phyloP scores from a whole-genome alignment of 2,797 vertebrate genomes.

The Silurus lanzhouensis region DNA sequence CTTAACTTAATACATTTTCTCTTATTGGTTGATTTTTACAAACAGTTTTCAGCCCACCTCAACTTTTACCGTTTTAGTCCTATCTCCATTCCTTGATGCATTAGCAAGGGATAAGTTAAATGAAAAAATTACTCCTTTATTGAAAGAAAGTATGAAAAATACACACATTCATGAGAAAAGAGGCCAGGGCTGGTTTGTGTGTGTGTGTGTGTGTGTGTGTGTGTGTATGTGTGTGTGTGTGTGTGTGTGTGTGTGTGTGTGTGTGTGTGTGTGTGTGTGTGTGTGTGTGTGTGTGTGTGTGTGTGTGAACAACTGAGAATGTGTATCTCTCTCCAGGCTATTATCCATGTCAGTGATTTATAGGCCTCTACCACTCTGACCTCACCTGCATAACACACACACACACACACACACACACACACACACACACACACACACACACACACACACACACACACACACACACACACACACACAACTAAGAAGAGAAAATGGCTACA shows the following conservation, averaged over 20 bases:
- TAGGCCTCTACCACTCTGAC: not conserved
- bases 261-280: conserved; percentile 1
- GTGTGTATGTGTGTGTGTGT: no score
- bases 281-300: not conserved
- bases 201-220: no score
- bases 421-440: not conserved
- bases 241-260: not conserved
- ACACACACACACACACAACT: no score
- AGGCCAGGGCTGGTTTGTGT: no score
- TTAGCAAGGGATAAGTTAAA: conserved; percentile 36
- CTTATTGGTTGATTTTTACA: conserved; percentile 16
- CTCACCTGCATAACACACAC: conserved; percentile 2
- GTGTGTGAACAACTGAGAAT: not conserved
- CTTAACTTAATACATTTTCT: conserved; percentile 25
- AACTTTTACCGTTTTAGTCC: not conserved
- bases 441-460: no score
- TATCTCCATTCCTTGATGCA: not conserved
- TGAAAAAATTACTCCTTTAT: conserved; percentile 36
- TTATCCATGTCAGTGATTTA: conserved; percentile 4
- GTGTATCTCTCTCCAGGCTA: not conserved
- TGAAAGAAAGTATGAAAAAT: conserved; percentile 28
- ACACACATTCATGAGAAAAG: not conserved
- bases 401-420: not conserved
- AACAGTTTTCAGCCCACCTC: not conserved
- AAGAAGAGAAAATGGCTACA: not conserved